Evolutionary conservation across 2,888 invertebrate species (phyloP), one percentile per base, ranked within the genome.

Genomic region (Masnerella sp.): DNA sequence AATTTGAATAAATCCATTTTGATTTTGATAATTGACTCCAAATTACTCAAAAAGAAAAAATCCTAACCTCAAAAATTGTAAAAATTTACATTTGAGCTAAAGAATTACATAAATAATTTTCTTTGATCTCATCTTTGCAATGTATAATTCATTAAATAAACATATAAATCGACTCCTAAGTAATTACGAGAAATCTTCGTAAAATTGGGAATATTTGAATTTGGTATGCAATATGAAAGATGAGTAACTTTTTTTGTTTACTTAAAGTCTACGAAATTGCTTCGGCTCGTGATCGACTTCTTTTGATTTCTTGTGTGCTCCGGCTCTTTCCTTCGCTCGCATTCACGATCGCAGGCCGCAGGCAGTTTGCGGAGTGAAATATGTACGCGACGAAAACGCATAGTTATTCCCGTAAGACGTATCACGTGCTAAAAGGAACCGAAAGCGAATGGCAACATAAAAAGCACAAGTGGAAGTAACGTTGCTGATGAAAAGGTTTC

Each of bases 281-380:
- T 47, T 43, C 45, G 61, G 51, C 38, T 59, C 61, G 51, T 68
- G 73, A 73, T 73, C 67, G 73, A 73, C 61, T 75, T 73, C 64
- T 72, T 75, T 75, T 72, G 72, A 68, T 71, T 72, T 65, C 58
- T 62, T 67, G 58, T 73, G 54, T 62, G 52, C 52, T 69, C 73
- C 65, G 51, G 54, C 58, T 74, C 47, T 51, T 74, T 64, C 64
- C 45, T 78, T 65, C 71, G 32, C 52, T 49, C 59, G 64, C 64
- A 74, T 77, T 65, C 52, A 67, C 56, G 72, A 78, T 79, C 76
- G 75, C 65, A 58, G 69, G 58, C 71, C 58, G 65, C 68, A 77
- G 78, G 76, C 75, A 76, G 77, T 82, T 81, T 81, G 76, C 74
- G 67, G 65, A 77, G 76, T 79, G 75, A 79, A 81, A 80, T 78